These are phyloP conservation scores for Teleogryllus occipitalis DNA, from an alignment of 1,140 invertebrate genomes.

Conservation along the genomic window DNA sequence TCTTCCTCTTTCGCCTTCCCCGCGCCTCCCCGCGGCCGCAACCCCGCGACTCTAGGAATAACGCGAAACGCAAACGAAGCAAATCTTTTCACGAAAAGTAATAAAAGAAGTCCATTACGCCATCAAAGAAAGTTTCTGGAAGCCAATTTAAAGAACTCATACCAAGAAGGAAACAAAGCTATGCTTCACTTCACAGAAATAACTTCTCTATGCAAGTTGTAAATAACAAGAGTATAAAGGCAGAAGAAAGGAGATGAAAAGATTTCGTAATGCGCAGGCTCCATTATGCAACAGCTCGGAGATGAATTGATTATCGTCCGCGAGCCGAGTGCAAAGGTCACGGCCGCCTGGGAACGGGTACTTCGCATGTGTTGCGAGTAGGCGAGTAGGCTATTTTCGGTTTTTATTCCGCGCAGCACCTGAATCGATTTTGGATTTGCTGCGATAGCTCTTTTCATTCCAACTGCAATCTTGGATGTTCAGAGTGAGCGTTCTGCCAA, in stretches of 20 bases:
- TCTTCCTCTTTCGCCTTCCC: not conserved
- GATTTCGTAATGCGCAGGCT: not conserved
- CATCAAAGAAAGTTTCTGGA: slow-evolving; percentile 4
- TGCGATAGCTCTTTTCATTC: too few species aligned
- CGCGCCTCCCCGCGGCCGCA: not conserved
- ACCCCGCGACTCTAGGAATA: not conserved
- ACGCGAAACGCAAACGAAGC: not conserved
- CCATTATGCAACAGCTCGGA: not conserved
- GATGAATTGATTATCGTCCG: not conserved
- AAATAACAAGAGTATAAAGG: slow-evolving; percentile 5
- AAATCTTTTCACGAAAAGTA: slow-evolving; percentile 5
- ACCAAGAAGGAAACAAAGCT: not conserved
- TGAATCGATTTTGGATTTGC: too few species aligned
- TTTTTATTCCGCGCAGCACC: too few species aligned
- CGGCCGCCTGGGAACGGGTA: too few species aligned
- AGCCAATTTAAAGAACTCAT: slow-evolving; percentile 5
- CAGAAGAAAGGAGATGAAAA: slow-evolving; percentile 4
- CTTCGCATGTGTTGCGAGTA: too few species aligned
- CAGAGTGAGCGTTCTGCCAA: too few species aligned
- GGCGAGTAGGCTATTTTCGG: too few species aligned
- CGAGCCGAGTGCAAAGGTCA: not conserved
- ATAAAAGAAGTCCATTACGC: slow-evolving; percentile 4
- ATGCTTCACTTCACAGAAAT: slow-evolving; percentile 4
- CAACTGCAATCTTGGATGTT: too few species aligned
- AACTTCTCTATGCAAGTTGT: slow-evolving; percentile 1